These are phyloP conservation scores for Lycia hirtaria DNA, from an alignment of 2,888 invertebrate genomes.

Conservation along the genomic window DNA sequence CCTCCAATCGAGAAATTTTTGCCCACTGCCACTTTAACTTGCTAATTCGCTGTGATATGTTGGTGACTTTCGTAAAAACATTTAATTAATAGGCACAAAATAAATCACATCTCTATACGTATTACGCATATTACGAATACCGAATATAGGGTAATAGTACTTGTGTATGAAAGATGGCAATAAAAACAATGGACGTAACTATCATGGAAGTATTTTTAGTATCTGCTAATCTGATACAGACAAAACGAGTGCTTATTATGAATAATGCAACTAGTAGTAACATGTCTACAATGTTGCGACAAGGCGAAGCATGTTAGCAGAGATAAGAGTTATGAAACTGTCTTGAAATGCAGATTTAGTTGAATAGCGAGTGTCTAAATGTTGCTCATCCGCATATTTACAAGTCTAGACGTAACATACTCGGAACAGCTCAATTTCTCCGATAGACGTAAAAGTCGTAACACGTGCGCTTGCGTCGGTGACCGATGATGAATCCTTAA, in stretches of 20 bases:
- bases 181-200: conserved; percentile 40
- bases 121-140: conserved; percentile 31
- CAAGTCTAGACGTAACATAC: conserved; percentile 46
- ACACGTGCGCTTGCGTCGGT: conserved; percentile 46
- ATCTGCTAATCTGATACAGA: conserved; percentile 34
- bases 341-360: conserved; percentile 30
- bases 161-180: conserved; percentile 35
- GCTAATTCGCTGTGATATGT: too few species aligned
- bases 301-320: conserved; percentile 20
- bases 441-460: conserved; percentile 44
- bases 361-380: conserved; percentile 19
- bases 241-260: conserved; percentile 31
- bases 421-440: conserved; percentile 50
- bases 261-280: conserved; percentile 26
- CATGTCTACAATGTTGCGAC: conserved; percentile 23
- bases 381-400: conserved; percentile 26
- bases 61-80: conserved; percentile 9
- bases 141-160: conserved; percentile 39
- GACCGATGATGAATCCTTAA: conserved; percentile 63
- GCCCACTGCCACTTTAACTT: too few species aligned
- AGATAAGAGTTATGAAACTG: conserved; percentile 35
- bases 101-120: conserved; percentile 32
- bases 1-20: too few species aligned
- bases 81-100: conserved; percentile 18
- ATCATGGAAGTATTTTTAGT: conserved; percentile 35